These are phyloP conservation scores for Aphodius sticticus DNA, from an alignment of 2,888 invertebrate species.

Conservation along the genomic window DNA sequence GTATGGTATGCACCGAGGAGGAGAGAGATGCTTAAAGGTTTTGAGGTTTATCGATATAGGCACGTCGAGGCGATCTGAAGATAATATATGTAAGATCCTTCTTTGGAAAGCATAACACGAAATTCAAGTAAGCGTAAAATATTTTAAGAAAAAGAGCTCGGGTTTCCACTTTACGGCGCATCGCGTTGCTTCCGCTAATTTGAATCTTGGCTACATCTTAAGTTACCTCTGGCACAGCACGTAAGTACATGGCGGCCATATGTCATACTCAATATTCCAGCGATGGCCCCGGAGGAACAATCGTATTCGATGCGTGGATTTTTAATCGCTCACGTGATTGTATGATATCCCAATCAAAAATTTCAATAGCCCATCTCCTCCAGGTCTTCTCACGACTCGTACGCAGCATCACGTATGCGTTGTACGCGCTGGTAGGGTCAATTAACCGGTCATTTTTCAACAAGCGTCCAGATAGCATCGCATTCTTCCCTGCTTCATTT, in stretches of 20 bases:
- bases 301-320: neutral
- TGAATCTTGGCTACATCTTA: neutral
- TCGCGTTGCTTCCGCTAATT: neutral
- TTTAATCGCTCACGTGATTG: neutral
- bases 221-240: neutral
- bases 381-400: neutral
- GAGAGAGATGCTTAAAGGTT: neutral
- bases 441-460: slow-evolving; percentile 10
- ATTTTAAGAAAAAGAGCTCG: neutral
- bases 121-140: neutral
- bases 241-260: neutral
- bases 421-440: neutral
- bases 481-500: slow-evolving; percentile 6
- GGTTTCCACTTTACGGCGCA: neutral
- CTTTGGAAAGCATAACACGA: neutral
- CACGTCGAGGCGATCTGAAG: neutral
- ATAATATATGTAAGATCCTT: neutral
- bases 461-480: neutral
- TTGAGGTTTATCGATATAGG: neutral
- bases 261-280: neutral
- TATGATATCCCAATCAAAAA: neutral
- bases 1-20: neutral
- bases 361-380: neutral
- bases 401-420: neutral
- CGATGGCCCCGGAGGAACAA: neutral